Evolutionary conservation across 2,888 invertebrate species (phyloP).

Genomic region (Metallyticus violacea): DNA sequence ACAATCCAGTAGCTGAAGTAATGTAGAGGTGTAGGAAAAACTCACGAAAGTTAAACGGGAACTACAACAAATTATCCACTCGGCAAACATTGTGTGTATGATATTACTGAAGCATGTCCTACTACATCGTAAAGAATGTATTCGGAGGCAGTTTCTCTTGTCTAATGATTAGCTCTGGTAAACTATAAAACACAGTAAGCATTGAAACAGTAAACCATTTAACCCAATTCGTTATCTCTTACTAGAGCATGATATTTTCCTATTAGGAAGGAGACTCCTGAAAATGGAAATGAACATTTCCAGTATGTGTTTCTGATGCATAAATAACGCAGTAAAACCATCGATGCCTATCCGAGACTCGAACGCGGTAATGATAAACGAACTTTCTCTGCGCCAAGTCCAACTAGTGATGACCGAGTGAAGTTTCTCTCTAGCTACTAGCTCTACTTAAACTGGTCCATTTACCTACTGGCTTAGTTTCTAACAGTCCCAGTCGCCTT

Average conservation of each 20-base stretch:
- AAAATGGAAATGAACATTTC: not conserved
- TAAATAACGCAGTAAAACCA: not conserved
- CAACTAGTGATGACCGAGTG: not conserved
- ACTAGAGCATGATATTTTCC: not conserved
- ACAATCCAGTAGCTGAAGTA: too few relatives aligned
- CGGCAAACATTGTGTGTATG: too few relatives aligned
- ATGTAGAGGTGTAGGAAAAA: too few relatives aligned
- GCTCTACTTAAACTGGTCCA: conserved; percentile 9
- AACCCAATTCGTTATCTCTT: too few relatives aligned
- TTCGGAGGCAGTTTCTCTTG: too few relatives aligned
- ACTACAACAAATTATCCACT: too few relatives aligned
- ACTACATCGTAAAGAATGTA: too few relatives aligned
- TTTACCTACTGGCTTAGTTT: conserved; percentile 20
- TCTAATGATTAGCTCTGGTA: too few relatives aligned
- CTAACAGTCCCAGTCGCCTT: not conserved
- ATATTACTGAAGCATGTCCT: too few relatives aligned
- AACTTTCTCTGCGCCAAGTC: not conserved
- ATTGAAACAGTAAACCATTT: too few relatives aligned
- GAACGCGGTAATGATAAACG: not conserved
- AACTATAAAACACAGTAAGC: too few relatives aligned
- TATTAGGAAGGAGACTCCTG: not conserved
- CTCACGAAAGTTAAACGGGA: too few relatives aligned
- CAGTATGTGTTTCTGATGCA: not conserved
- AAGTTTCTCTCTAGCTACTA: not conserved
- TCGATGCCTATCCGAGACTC: not conserved